A percentile compares a stretch with the other conserved stretches of the same genome.
Conservation (phyloP, 2,888 invertebrate genomes). For the Sarcophaga caerulescens region DNA sequence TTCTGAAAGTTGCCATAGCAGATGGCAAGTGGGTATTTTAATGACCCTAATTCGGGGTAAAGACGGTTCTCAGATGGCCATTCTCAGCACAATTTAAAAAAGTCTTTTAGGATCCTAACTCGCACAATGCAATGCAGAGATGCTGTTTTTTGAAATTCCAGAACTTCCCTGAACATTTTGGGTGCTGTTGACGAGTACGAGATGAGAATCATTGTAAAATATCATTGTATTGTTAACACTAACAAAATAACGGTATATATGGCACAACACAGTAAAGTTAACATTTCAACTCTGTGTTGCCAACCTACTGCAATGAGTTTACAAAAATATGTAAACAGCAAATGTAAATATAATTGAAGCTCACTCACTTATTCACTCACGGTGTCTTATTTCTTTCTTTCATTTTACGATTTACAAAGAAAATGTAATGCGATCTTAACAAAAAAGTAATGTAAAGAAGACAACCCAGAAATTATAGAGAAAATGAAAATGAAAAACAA, state of each 20-base stretch:
- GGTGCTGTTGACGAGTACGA: too few relatives aligned
- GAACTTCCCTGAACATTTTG: too few relatives aligned
- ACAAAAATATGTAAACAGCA: too few relatives aligned
- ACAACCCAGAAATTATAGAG: background rate
- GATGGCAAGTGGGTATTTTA: too few relatives aligned
- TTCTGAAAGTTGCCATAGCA: too few relatives aligned
- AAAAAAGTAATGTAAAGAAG: background rate
- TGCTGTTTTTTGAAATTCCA: too few relatives aligned
- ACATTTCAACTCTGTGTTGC: background rate
- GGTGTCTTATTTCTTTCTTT: background rate
- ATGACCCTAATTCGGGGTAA: too few relatives aligned
- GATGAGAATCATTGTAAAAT: background rate
- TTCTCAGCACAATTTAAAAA: too few relatives aligned
- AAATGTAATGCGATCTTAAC: slow-evolving; percentile 19
- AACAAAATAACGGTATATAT: slow-evolving; percentile 29
- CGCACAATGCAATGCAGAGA: too few relatives aligned
- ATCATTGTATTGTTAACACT: slow-evolving; percentile 4
- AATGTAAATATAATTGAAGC: slow-evolving; percentile 26
- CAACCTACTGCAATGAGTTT: background rate
- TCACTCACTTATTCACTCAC: background rate
- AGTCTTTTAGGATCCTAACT: too few relatives aligned
- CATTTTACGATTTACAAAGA: slow-evolving; percentile 1
- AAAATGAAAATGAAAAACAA: background rate
- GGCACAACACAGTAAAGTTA: background rate
- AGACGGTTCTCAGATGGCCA: too few relatives aligned